Percentiles rank a stretch among this genome's conserved stretches.
Evolutionary conservation across 2,888 invertebrate species (phyloP).

Genomic region (Papilio demoleus): DNA sequence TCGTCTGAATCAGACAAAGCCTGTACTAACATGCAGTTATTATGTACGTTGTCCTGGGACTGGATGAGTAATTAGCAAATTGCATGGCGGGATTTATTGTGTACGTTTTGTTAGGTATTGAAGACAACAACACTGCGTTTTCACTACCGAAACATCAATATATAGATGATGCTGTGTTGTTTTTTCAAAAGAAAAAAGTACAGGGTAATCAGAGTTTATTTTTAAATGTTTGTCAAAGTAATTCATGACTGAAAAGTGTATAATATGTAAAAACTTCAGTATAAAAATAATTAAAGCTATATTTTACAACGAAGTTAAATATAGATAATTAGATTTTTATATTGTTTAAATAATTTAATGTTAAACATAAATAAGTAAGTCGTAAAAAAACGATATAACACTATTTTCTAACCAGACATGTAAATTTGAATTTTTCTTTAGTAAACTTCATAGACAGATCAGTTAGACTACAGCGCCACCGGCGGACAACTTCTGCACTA

Average conservation of each 20-base stretch:
- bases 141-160: neutral
- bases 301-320: too few species aligned
- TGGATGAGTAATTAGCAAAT: slow-evolving; percentile 10
- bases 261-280: too few species aligned
- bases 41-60: slow-evolving; percentile 30
- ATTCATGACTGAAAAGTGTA: too few species aligned
- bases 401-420: neutral
- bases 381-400: too few species aligned
- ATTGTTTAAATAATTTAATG: neutral
- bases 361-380: too few species aligned
- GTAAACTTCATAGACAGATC: slow-evolving; percentile 22
- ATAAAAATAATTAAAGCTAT: too few species aligned
- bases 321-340: neutral
- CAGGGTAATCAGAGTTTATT: neutral
- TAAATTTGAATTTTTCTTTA: neutral
- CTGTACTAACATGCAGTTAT: slow-evolving; percentile 40
- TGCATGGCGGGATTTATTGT: neutral
- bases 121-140: neutral
- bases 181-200: neutral
- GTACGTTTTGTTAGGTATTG: neutral
- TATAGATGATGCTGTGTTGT: neutral
- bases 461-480: neutral
- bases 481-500: neutral
- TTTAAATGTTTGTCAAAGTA: too few species aligned
- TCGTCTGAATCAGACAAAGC: slow-evolving; percentile 45